Percentiles rank a stretch among this genome's conserved stretches.
These are phyloP conservation scores for Nansenia antarctica DNA, from an alignment of 2,113 vertebrate species.

Conservation along the genomic window DNA sequence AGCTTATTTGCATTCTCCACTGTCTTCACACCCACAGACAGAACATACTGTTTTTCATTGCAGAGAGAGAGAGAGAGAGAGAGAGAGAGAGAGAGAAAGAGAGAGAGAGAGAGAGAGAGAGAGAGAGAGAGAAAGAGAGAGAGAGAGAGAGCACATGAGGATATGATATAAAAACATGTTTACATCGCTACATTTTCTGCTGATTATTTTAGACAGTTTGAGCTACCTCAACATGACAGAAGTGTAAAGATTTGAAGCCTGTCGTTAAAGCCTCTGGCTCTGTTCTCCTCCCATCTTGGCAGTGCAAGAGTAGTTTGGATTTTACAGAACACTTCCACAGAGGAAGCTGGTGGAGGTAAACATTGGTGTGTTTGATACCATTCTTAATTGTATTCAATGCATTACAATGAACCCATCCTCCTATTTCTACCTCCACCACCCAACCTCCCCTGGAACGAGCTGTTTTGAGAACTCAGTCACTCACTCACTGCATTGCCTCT, in stretches of 20 bases:
- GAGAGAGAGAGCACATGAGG: constrained; percentile 4
- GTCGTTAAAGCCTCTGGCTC: not conserved
- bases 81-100: constrained; percentile 4
- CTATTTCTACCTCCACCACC: too few relatives aligned
- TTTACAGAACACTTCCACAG: not conserved
- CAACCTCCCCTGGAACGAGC: not conserved
- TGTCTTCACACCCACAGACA: constrained; percentile 9
- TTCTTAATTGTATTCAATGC: not conserved
- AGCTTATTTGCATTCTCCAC: not conserved
- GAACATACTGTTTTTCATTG: constrained; percentile 24
- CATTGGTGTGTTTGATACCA: not conserved
- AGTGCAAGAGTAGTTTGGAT: not conserved
- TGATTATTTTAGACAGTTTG: not conserved
- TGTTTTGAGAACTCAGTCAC: too few relatives aligned
- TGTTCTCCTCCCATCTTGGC: not conserved
- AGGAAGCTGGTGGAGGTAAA: too few relatives aligned
- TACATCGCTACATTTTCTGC: too few relatives aligned
- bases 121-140: constrained; percentile 5
- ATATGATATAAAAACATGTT: constrained; percentile 14
- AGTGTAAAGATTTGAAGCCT: not conserved
- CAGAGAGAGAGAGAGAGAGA: constrained; percentile 16
- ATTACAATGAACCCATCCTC: too few relatives aligned
- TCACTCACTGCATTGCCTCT: too few relatives aligned
- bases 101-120: constrained; percentile 22
- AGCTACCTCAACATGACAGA: not conserved